Conservation (phyloP, 2,797 vertebrate genomes). For the Trichosurus vulpecula region DNA sequence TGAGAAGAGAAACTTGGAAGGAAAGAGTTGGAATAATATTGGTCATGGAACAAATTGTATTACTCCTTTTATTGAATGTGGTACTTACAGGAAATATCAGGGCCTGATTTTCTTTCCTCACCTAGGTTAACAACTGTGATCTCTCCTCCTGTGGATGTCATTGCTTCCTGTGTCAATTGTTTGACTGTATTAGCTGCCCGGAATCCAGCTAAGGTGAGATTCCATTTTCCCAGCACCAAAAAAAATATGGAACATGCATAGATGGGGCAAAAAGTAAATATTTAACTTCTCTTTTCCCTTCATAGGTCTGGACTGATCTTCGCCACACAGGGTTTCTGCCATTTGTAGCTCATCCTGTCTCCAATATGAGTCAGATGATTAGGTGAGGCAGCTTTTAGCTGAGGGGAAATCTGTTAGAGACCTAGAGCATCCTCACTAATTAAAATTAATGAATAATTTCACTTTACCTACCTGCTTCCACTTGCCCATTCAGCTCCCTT, state of each 20-base stretch:
- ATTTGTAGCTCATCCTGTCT: constrained; percentile 92
- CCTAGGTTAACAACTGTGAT: constrained; percentile 94
- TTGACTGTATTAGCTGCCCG: constrained; percentile 94
- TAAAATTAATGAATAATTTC: neutral
- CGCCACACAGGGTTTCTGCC: constrained; percentile 97
- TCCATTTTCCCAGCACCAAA: neutral
- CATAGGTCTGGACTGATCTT: constrained; percentile 97
- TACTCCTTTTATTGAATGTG: neutral
- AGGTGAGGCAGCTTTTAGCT: constrained; percentile 85
- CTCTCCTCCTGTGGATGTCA: constrained; percentile 95
- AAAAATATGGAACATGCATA: neutral
- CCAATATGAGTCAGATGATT: constrained; percentile 91
- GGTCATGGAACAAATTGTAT: neutral
- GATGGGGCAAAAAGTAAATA: neutral
- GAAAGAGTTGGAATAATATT: neutral
- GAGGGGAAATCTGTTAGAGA: neutral
- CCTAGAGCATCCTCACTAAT: neutral
- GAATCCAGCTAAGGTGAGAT: constrained; percentile 94
- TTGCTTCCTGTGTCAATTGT: constrained; percentile 97
- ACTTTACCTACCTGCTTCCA: neutral
- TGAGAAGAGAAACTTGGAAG: neutral
- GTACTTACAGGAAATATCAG: neutral
- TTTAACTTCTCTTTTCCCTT: constrained; percentile 41
- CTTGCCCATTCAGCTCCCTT: neutral
- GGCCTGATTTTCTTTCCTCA: constrained; percentile 20